Percentiles rank a stretch among this genome's conserved stretches.
These are phyloP conservation scores for Camarhynchus parvulus DNA, from an alignment of 2,113 vertebrate species.

Conservation along the genomic window DNA sequence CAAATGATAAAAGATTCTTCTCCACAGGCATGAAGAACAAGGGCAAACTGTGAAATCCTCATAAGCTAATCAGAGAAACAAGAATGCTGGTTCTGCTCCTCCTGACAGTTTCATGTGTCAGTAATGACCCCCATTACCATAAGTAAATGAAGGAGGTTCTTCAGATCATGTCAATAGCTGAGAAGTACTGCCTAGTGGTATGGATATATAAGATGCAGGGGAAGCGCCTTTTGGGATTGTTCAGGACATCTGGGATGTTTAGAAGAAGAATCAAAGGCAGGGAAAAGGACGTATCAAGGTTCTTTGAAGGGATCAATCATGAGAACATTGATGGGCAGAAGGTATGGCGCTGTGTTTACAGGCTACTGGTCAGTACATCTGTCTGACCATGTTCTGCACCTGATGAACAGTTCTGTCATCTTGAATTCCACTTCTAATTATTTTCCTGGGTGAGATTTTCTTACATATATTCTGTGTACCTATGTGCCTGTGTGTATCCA, in stretches of 20 bases:
- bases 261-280: not conserved
- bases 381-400: not conserved
- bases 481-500: not conserved
- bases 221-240: not conserved
- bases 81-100: not conserved
- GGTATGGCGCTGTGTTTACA: not conserved
- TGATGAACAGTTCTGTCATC: not conserved
- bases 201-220: not conserved
- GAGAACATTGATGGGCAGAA: not conserved
- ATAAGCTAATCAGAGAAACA: not conserved
- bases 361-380: not conserved
- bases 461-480: not conserved
- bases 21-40: not conserved
- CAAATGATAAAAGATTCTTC: not conserved
- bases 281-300: accelerated
- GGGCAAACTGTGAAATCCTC: not conserved
- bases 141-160: not conserved
- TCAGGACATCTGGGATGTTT: not conserved
- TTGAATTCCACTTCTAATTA: not conserved
- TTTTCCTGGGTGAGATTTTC: not conserved
- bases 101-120: not conserved
- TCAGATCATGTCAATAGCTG: not conserved
- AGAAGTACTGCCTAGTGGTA: not conserved
- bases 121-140: too few species aligned
- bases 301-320: not conserved